A percentile compares a stretch with the other conserved stretches of the same genome.
Conservation (phyloP, 2,888 invertebrate species). For the Lathronympha strigana region DNA sequence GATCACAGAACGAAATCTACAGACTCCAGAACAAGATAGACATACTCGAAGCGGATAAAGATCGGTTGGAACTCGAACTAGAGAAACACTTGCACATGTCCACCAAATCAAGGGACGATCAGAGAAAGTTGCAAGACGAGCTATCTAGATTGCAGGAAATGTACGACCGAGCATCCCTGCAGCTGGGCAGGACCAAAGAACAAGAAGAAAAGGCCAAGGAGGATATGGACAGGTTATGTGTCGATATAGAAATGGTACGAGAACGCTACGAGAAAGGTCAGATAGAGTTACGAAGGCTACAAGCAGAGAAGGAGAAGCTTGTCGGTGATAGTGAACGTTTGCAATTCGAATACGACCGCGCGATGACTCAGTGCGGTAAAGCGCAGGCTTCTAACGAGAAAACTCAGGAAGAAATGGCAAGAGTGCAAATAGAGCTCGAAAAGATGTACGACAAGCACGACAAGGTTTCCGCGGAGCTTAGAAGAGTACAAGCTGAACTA, state of each 20-base stretch:
- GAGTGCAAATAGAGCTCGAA: conserved; percentile 93
- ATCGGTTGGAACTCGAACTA: conserved; percentile 92
- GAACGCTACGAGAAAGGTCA: conserved; percentile 95
- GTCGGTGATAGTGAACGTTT: conserved; percentile 93
- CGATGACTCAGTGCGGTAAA: conserved; percentile 94
- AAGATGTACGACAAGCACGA: conserved; percentile 96
- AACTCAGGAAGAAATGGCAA: conserved; percentile 94
- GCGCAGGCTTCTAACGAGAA: conserved; percentile 94
- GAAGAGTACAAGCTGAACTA: conserved; percentile 91
- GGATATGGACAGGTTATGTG: conserved; percentile 89
- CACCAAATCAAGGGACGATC: conserved; percentile 92
- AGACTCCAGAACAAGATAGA: conserved; percentile 95
- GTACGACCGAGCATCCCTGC: conserved; percentile 94
- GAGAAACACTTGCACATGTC: conserved; percentile 92
- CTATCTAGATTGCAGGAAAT: conserved; percentile 93
- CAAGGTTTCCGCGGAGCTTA: conserved; percentile 91
- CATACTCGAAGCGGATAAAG: conserved; percentile 93
- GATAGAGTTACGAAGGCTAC: conserved; percentile 91
- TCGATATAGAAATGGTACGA: conserved; percentile 94
- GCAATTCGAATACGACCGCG: conserved; percentile 93
- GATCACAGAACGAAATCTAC: conserved; percentile 95
- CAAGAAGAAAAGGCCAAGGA: conserved; percentile 96
- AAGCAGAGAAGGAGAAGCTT: conserved; percentile 93
- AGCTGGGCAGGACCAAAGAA: conserved; percentile 93
- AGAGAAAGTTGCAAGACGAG: conserved; percentile 94